Conservation (phyloP, 2,888 invertebrate genomes). For the Gibbula magus region DNA sequence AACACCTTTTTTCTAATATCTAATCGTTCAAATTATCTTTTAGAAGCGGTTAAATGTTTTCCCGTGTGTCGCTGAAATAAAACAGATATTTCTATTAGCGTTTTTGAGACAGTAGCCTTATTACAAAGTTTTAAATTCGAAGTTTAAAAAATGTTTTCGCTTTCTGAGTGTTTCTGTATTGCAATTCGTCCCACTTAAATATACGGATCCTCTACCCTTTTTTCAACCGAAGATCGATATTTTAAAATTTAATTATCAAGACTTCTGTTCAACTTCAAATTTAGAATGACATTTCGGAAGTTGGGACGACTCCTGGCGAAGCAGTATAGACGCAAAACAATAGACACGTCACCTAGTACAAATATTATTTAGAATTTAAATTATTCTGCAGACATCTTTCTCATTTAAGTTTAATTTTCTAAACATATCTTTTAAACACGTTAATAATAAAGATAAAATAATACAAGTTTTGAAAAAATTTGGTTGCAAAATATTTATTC, state of each 20-base stretch:
- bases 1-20: too few species aligned
- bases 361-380: too few species aligned
- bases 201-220: neutral
- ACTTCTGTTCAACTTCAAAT: constrained; percentile 5
- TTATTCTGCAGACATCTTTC: too few species aligned
- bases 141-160: neutral
- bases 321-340: too few species aligned
- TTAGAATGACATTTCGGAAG: neutral
- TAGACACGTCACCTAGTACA: too few species aligned
- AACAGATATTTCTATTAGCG: neutral
- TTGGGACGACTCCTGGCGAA: too few species aligned
- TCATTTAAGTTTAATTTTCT: too few species aligned
- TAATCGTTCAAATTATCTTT: too few species aligned
- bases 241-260: neutral
- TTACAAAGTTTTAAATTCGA: neutral
- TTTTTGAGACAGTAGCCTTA: neutral
- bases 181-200: neutral
- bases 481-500: too few species aligned
- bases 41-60: neutral
- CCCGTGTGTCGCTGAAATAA: neutral
- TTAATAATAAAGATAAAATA: too few species aligned
- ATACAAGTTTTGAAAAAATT: too few species aligned
- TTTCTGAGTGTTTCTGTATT: neutral
- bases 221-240: neutral
- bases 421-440: too few species aligned